Evolutionary conservation across 2,888 invertebrate species (phyloP).

Genomic region (Andricus curvator): DNA sequence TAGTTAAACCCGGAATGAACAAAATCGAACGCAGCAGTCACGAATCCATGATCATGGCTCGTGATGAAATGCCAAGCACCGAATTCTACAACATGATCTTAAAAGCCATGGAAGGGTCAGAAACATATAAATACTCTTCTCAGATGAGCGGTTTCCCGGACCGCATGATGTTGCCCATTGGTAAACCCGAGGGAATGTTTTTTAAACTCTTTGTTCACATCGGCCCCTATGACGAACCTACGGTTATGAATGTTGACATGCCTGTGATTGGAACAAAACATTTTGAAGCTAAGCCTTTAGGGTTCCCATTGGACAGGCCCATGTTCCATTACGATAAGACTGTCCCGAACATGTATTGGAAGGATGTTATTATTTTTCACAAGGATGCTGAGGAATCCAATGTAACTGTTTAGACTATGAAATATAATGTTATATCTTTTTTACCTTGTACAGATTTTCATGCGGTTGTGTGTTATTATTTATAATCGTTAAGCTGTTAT

Average conservation of each 20-base stretch:
- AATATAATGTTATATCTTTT: not conserved
- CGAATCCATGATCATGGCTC: constrained; percentile 59
- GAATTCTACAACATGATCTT: constrained; percentile 77
- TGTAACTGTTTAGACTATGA: constrained; percentile 39
- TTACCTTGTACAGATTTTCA: too few relatives aligned
- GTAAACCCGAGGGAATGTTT: constrained; percentile 82
- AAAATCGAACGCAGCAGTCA: constrained; percentile 71
- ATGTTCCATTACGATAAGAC: constrained; percentile 66
- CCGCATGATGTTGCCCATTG: constrained; percentile 83
- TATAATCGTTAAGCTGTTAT: not conserved
- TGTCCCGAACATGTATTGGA: constrained; percentile 64
- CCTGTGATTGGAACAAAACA: constrained; percentile 66
- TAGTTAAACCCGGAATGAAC: constrained; percentile 75
- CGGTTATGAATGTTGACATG: constrained; percentile 69
- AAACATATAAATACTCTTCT: constrained; percentile 78
- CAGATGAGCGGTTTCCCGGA: constrained; percentile 81
- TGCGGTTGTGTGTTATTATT: not conserved
- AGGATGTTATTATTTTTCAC: constrained; percentile 68
- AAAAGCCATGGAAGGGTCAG: constrained; percentile 78
- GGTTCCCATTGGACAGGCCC: constrained; percentile 81
- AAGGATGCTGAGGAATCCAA: constrained; percentile 48
- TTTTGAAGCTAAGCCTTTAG: constrained; percentile 78
- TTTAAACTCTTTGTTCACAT: constrained; percentile 82
- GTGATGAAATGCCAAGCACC: constrained; percentile 75
- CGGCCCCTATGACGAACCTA: constrained; percentile 76